Base-by-base conservation (phyloP, 2,113 vertebrate genomes). In the Origma solitaria region DNA sequence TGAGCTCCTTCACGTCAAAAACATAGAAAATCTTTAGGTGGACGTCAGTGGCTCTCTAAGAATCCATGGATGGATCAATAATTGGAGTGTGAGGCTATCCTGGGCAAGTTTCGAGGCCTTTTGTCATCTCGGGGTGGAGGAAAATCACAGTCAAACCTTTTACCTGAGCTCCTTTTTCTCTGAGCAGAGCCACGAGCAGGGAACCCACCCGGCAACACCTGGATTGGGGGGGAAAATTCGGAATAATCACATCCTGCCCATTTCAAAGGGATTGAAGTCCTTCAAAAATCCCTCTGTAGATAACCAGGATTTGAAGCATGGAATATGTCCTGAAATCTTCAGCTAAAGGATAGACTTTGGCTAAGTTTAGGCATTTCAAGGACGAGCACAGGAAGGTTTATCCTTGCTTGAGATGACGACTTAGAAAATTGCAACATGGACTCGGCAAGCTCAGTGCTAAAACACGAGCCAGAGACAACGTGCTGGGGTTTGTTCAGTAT, bases 361-460 rank as follows among this genome's bases (percentile, higher is more conserved):
- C 45, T 21, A 6, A 47, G 49, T 54, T 77, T 37, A 13, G 47
- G 4, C 40, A 11, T 66, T 62, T 27, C 64, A 54, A 58, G n/a
- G 35, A 31, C 13, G n/a, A 9, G 8, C 40, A 25, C 20, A 5
- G 50, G n/a, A 23, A 25, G 21, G 58, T 66, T 54, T 44, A 20
- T 64, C 35, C 35, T 38, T 22, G 20, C 81, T 51, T 16, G 24
- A 73, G 30, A 31, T 5, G 11, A 9, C 1, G 14, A 23, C 28
- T 75, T 62, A 3, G 4, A 40, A 30, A 49, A 37, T 37, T 16
- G 2, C 4, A 10, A 2, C 0, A 1, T 17, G 70, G 18, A 19
- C 14, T 18, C 35, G 24, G 31, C 30, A 35, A 53, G 10, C 21
- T 82, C 12, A 3, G 45, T 9, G 7, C 37, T 42, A 35, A 54